Percentiles rank a stretch among this genome's conserved stretches.
Conservation (phyloP, 2,888 invertebrate genomes). For the Tortrix viridana region DNA sequence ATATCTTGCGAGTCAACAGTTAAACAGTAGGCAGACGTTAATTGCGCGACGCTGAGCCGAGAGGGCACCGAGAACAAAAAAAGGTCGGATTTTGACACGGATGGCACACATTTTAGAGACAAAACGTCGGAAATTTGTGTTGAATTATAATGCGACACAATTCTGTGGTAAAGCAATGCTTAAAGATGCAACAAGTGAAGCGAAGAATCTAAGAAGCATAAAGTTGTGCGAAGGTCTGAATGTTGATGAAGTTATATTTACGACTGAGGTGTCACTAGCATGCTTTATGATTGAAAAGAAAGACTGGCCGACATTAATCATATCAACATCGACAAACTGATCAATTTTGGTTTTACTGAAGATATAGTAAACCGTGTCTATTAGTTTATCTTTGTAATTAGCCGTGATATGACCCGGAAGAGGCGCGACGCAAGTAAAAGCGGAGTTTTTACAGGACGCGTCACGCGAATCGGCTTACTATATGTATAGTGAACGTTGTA, state of each 20-base stretch:
- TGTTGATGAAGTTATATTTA: background rate
- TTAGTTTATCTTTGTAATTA: background rate
- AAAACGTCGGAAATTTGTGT: slow-evolving; percentile 19
- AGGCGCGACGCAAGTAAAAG: background rate
- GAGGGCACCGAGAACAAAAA: slow-evolving; percentile 45
- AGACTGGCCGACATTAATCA: background rate
- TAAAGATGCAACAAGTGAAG: slow-evolving; percentile 12
- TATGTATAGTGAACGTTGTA: slow-evolving; percentile 24
- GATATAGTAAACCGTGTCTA: background rate
- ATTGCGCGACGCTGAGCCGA: slow-evolving; percentile 26
- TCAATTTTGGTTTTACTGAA: background rate
- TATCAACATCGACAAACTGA: background rate
- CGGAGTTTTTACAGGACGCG: slow-evolving; percentile 25
- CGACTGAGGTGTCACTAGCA: background rate
- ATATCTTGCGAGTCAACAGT: slow-evolving; percentile 15
- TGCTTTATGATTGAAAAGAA: background rate
- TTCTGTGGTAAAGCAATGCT: background rate
- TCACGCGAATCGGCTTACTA: slow-evolving; percentile 28
- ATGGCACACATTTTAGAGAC: slow-evolving; percentile 20
- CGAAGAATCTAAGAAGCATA: slow-evolving; percentile 7
- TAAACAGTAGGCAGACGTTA: slow-evolving; percentile 24
- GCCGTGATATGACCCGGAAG: slow-evolving; percentile 10
- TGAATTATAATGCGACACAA: slow-evolving; percentile 1
- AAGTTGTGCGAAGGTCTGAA: background rate
- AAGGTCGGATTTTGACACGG: slow-evolving; percentile 44